A percentile compares a stretch with the other conserved stretches of the same genome.
phyloP scores from a whole-genome alignment of 2,797 vertebrate species.

The Chloroceryle inda region DNA sequence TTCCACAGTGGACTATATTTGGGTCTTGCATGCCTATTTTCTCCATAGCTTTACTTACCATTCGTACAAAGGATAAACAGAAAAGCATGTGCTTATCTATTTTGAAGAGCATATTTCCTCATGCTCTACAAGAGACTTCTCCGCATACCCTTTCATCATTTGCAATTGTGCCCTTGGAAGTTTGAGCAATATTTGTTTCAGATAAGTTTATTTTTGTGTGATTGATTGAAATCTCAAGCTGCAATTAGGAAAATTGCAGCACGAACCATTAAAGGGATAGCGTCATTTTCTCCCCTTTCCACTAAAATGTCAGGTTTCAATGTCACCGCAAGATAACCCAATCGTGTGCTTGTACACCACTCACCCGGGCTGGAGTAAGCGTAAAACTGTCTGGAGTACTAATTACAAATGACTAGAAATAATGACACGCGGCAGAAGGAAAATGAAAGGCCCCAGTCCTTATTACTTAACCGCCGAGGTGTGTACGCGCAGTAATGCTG shows the following conservation, averaged over 20 bases:
- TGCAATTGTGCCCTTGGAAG: constrained; percentile 19
- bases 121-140: not conserved
- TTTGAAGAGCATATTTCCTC: constrained; percentile 38
- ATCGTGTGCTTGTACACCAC: constrained; percentile 5
- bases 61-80: constrained; percentile 35
- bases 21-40: not conserved
- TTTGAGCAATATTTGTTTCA: constrained; percentile 56
- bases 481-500: not conserved
- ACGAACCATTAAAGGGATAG: constrained; percentile 45
- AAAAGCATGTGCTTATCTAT: not conserved
- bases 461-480: constrained; percentile 9
- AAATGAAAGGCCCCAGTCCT: constrained; percentile 18
- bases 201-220: constrained; percentile 46
- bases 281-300: constrained; percentile 45
- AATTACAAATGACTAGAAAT: constrained; percentile 70
- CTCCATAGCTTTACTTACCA: not conserved
- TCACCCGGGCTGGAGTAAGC: not conserved
- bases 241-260: constrained; percentile 63
- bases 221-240: constrained; percentile 56
- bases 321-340: constrained; percentile 70
- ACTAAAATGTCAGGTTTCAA: constrained; percentile 65
- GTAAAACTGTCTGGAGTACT: constrained; percentile 52
- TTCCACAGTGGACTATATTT: not conserved
- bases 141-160: not conserved
- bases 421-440: constrained; percentile 41